Percentiles rank a stretch among this genome's conserved stretches.
Conservation (phyloP, 2,113 vertebrate species). For the Sapayoa aenigma region DNA sequence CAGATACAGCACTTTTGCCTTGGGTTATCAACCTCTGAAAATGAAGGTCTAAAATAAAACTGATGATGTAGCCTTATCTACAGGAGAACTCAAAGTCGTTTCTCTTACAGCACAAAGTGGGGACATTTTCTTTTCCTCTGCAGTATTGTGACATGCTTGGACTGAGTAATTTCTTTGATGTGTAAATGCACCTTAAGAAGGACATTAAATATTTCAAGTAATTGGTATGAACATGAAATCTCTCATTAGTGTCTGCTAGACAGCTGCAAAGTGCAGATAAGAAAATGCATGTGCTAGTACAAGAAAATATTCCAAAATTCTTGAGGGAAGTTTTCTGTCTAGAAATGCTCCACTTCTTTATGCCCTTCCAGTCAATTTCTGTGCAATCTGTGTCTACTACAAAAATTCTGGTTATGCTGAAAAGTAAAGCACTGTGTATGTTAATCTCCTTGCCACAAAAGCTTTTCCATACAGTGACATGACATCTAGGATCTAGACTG, state of each 20-base stretch:
- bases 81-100: conserved; percentile 29
- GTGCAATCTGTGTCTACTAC: background rate
- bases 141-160: conserved; percentile 11
- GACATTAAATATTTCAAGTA: conserved; percentile 77
- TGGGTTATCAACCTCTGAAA: conserved; percentile 8
- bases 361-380: background rate
- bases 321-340: conserved; percentile 39
- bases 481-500: background rate
- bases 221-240: conserved; percentile 75
- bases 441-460: conserved; percentile 44
- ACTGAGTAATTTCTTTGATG: conserved; percentile 77
- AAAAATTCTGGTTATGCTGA: conserved; percentile 13
- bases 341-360: conserved; percentile 34
- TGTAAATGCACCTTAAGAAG: conserved; percentile 76
- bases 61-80: conserved; percentile 9
- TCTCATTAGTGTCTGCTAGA: conserved; percentile 71
- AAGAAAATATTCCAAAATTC: conserved; percentile 42
- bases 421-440: conserved; percentile 22
- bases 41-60: conserved; percentile 31
- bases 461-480: conserved; percentile 18
- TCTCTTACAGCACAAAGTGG: conserved; percentile 18
- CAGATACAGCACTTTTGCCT: background rate
- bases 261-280: conserved; percentile 72
- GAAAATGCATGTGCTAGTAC: conserved; percentile 19
- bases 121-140: background rate